Percentiles rank a stretch among this genome's conserved stretches.
Conservation (phyloP, 2,113 vertebrate species). For the Alligator sinensis region DNA sequence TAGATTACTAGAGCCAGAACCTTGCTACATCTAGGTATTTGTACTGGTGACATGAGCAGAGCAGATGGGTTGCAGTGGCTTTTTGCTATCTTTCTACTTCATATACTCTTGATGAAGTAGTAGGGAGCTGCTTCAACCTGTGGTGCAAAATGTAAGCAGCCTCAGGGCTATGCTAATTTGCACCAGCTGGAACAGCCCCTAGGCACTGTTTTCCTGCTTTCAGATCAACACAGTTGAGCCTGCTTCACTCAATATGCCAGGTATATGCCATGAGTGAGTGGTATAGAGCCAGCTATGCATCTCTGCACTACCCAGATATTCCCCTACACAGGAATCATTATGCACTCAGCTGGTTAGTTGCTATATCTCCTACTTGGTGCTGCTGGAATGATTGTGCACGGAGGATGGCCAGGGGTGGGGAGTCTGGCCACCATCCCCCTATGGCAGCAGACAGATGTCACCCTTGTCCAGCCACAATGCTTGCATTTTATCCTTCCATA, state of each 20-base stretch:
- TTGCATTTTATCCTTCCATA: too few species aligned
- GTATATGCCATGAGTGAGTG: neutral
- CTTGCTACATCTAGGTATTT: neutral
- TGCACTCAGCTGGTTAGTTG: neutral
- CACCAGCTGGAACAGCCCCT: neutral
- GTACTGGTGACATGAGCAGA: neutral
- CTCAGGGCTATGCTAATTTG: neutral
- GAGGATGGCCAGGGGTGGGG: neutral
- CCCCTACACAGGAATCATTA: neutral
- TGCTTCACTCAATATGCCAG: neutral
- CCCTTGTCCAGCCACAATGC: too few species aligned
- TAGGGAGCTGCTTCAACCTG: rapidly evolving
- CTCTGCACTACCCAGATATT: neutral
- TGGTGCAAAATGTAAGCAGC: rapidly evolving
- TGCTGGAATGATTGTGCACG: neutral
- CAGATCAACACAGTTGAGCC: neutral
- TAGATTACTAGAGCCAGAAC: rapidly evolving
- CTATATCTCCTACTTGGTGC: neutral
- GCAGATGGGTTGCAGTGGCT: neutral
- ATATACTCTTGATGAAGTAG: neutral
- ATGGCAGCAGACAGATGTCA: too few species aligned
- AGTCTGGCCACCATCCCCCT: neutral
- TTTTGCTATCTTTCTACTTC: neutral
- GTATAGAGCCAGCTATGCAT: neutral
- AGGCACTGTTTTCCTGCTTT: neutral